Evolutionary conservation across 1,140 invertebrate genomes (phyloP), one percentile per base, ranked within the genome.

Genomic region (Batillaria attramentaria): DNA sequence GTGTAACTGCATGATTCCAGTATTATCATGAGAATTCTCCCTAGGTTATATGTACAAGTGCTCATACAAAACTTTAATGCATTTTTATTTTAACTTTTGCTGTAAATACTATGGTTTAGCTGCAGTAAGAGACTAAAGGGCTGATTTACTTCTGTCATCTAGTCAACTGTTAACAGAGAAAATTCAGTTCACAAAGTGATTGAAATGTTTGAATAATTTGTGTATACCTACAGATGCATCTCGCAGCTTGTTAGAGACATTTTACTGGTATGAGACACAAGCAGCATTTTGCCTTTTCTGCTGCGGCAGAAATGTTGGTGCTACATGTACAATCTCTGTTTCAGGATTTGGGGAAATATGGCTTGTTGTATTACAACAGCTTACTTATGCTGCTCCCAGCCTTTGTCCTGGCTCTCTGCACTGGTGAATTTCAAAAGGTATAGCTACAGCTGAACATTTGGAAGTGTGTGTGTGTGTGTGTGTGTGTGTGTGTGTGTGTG

Each of bases 261-360:
- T n/a, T n/a, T n/a, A n/a, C n/a, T n/a, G n/a, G n/a, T n/a, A n/a
- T n/a, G n/a, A n/a, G n/a, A 10, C 10, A 24, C 46, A 50, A 50
- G 46, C 46, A 50, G 10, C 46, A 50, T 8, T 50, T 50, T 50
- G 46, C 10, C 28, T n/a, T 43, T 41, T 16, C 42, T n/a, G 3
- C 31, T 5, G 41, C 24, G 70, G 31, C 42, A n/a, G 46, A 18
- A 28, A 41, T 31, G 24, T 16, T 28, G 42, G 18, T 74, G 72
- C 8, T 62, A 62, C n/a, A 62, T 62, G n/a, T n/a, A n/a, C n/a
- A n/a, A 24, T 72, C 70, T 77, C 37, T 77, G 37, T 85, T 88
- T 31, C 79, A 87, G 84, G 84, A 85, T 35, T 76, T 84, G 16
- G 83, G 82, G 28, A 83, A 85, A 37, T 84, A 85, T 80, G 84